Base-by-base conservation (phyloP, 2,888 invertebrate genomes). In the Nebria salina region DNA sequence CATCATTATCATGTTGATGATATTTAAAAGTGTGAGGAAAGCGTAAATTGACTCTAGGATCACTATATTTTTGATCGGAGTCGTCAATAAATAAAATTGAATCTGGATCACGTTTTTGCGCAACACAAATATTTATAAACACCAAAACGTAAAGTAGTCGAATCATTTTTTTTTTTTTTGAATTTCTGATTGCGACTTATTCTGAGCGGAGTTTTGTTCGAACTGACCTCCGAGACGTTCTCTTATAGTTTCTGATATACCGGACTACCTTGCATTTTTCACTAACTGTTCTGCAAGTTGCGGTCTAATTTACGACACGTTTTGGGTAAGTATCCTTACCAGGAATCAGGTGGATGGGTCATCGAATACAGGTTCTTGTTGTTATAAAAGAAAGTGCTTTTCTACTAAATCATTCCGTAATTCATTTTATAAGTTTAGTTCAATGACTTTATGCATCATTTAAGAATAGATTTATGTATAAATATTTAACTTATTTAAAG, bases 21-120 rank as follows among this genome's bases (percentile, higher is more conserved):
- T 73, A 74, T 43, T 75, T 73, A 75, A 74, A 15, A 34, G 74
- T 66, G 13, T 78, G 15, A 74, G 25, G 70, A 5, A 70, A 25
- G 3, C 70, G 8, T 26, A 25, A 66, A 66, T 79, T 79, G 42
- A 75, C 73, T 25, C 79, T 74, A 25, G 79, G 66, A 79, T 65
- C 66, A 25, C 25, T 13, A 15, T 4, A 66, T 20, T 43, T n/a
- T 42, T 68, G 3, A 43, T 65, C 65, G 13, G 26, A 26, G n/a
- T 78, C 66, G 26, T 79, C 68, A 6, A 74, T 74, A 75, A 79
- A 79, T 2, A n/a, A 26, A 20, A 79, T 79, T 42, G 79, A 65
- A 75, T 79, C 79, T 13, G 79, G 11, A 68, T 79, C 79, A 20
- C 15, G 1, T 7, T 43, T 41, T 41, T 65, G 72, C 7, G 65